Evolutionary conservation across 1,140 invertebrate species (phyloP).

Genomic region (Hesperophylax magnus): DNA sequence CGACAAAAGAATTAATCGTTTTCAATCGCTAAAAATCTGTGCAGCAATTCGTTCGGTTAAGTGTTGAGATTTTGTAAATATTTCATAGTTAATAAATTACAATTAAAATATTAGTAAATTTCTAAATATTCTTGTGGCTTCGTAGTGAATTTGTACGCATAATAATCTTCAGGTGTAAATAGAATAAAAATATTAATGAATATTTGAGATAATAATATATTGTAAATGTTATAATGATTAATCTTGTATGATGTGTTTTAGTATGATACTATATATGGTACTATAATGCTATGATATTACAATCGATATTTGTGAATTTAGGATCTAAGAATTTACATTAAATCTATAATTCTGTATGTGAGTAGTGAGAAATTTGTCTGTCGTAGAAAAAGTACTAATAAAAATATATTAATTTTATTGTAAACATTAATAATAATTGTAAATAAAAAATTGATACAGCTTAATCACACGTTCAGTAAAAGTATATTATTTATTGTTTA

Average conservation of each 20-base stretch:
- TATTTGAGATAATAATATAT: too few relatives aligned
- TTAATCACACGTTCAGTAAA: too few relatives aligned
- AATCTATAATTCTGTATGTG: slow-evolving; percentile 1
- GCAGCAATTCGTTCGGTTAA: slow-evolving; percentile 9
- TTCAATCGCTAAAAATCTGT: slow-evolving; percentile 7
- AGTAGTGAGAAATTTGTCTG: not conserved
- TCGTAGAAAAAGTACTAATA: slow-evolving; percentile 13
- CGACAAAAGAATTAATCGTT: not conserved
- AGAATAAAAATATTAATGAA: not conserved
- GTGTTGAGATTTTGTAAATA: slow-evolving; percentile 34
- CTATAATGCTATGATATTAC: not conserved
- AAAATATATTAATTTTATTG: not conserved
- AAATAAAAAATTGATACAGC: not conserved
- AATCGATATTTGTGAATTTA: slow-evolving; percentile 16
- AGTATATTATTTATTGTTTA: too few relatives aligned
- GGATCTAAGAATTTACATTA: not conserved
- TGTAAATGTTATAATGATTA: too few relatives aligned
- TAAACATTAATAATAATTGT: not conserved
- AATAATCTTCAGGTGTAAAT: not conserved
- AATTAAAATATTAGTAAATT: slow-evolving; percentile 7
- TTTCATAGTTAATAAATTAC: slow-evolving; percentile 26
- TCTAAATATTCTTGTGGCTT: slow-evolving; percentile 6
- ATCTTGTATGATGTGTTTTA: too few relatives aligned
- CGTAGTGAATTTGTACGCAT: not conserved
- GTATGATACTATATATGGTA: too few relatives aligned